These are phyloP conservation scores for Epizoanthus illoricatus DNA, from an alignment of 92 coral and sea anemone genomes.

Conservation along the genomic window DNA sequence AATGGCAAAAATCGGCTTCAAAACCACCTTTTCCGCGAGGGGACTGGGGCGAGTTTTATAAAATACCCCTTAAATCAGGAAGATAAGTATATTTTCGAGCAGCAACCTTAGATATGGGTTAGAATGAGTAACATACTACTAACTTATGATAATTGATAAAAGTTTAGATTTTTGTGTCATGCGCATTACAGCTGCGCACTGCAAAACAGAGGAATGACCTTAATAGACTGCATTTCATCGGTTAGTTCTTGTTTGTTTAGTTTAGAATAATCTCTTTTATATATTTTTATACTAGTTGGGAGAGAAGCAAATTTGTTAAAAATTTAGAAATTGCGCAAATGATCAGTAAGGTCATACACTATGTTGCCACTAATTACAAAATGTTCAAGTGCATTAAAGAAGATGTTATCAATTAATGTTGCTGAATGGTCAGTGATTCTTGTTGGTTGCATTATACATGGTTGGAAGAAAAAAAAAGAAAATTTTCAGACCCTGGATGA, in stretches of 20 bases:
- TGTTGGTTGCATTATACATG: constrained; percentile 7
- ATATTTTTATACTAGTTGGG: constrained; percentile 53
- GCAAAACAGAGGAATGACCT: no score
- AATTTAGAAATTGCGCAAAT: constrained; percentile 56
- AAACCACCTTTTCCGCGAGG: no score
- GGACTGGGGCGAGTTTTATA: no score
- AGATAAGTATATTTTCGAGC: no score
- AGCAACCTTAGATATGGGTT: no score
- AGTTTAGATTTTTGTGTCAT: no score
- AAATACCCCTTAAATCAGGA: no score
- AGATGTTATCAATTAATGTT: constrained; percentile 61
- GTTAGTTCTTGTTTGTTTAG: constrained; percentile 44
- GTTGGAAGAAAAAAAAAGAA: constrained; percentile 48
- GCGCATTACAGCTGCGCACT: no score
- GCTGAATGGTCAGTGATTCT: background rate
- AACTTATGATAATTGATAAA: no score
- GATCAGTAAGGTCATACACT: constrained; percentile 5
- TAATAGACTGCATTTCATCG: no score
- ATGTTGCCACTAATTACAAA: constrained; percentile 65
- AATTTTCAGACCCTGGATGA: constrained; percentile 51
- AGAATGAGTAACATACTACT: no score
- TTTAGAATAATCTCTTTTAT: constrained; percentile 55
- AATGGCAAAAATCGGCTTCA: no score
- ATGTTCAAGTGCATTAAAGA: constrained; percentile 50
- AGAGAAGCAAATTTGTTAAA: constrained; percentile 56